Base-by-base conservation (phyloP, 2,797 vertebrate genomes). In the Remorina albescens region DNA sequence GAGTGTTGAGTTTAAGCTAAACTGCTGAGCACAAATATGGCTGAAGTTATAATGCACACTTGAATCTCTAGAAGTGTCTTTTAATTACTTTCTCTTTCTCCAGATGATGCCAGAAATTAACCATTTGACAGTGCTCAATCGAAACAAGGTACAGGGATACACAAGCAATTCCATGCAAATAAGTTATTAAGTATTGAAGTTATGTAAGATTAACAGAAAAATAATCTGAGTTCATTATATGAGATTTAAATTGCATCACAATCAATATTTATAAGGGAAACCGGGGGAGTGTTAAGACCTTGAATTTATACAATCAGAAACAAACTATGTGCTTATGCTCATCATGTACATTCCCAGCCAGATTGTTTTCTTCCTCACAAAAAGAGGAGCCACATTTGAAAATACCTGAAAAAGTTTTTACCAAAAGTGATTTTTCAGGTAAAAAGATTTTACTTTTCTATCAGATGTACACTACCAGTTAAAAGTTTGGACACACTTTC, bases 11-110 rank as follows among this genome's bases (percentile, higher is more conserved):
- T 87, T 84, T 70, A 74, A 76, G 73, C 85, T 82, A 73, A 83
- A 88, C 67, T 79, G 75, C 83, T 85, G 87, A 88, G 83, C 73
- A 63, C 70, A 91, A 90, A 92, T 78, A 79, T 80, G 69, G 86
- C 67, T 86, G 79, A 90, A 89, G 82, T 81, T 76, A 64, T 50
- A 62, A 50, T 80, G 81, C 47, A 3, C 55, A 84, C 66, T 80
- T 82, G 74, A 62, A 76, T 85, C 86, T 80, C 46, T 61, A 77
- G 75, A 75, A 80, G 70, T 61, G 64, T 57, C 50, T 69, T 82
- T 60, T 81, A 87, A 80, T 61, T 36, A 85, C 59, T 87, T 78
- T 77, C 70, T 78, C 64, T 85, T 80, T 58, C 87, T 78, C 76
- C 70, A 51, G 50, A 32, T 63, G 77, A 80, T 69, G 74, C 70